Evolutionary conservation across 2,888 invertebrate species (phyloP), one percentile per base, ranked within the genome.

Genomic region (Dromius quadrimaculatus): DNA sequence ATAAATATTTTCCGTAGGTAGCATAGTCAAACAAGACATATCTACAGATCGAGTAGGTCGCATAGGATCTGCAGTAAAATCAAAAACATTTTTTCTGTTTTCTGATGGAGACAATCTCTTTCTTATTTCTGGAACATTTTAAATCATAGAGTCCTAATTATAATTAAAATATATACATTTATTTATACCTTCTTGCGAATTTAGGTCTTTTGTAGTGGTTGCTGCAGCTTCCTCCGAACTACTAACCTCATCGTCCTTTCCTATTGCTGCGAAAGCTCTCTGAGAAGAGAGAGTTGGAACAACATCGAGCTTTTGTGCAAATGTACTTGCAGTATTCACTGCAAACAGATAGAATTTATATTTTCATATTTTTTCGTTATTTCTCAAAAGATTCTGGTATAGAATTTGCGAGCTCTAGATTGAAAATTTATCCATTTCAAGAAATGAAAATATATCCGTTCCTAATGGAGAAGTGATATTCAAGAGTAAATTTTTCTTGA

Each of bases 191-290:
- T 76, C 76, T 32, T 72, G 74, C 17, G 75, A 73, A 38, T 76
- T 74, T 20, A 75, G 72, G 5, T 77, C 70, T 8, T 22, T 38
- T n/a, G 32, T 62, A 2, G 62, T 38, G 6, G 23, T 9, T 13
- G 80, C 79, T 19, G 81, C 80, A 13, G 89, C 87, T 80, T 91
- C 91, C 78, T 91, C 91, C 0, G 91, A 90, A 79, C 92, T 92
- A 17, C 89, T 88, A 0, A 92, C 91, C 81, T 92, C 92, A 76
- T 92, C 91, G 75, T 92, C 92, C 78, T 90, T 90, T 19, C 83
- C 79, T 19, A 84, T 82, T 0, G 83, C 80, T 65, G 34, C 4
- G n/a, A 62, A 36, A 6, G 34, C 8, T 15, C 62, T 28, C 11
- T 61, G 69, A 23, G 22, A 22, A 13, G 50, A 13, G 15, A 59